Conservation (phyloP, 2,888 invertebrate genomes). For the Lydus trimaculatus region DNA sequence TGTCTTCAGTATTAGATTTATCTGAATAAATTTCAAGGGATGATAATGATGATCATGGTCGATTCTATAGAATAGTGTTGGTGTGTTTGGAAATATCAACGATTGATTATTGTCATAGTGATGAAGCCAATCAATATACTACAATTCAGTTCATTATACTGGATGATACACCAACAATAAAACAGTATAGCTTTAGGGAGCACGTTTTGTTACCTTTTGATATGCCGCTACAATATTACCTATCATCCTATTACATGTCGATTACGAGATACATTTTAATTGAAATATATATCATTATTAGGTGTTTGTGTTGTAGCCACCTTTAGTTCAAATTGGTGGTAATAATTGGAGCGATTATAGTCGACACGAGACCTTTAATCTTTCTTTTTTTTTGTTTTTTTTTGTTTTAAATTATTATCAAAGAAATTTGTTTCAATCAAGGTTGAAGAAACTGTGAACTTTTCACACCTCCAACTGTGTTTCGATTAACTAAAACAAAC, state of each 20-base stretch:
- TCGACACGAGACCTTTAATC: conserved; percentile 1
- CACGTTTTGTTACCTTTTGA: conserved; percentile 23
- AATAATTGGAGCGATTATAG: conserved; percentile 11
- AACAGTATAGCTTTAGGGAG: conserved; percentile 19
- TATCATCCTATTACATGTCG: conserved; percentile 33
- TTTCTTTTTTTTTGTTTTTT: background rate
- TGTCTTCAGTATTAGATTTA: conserved; percentile 1
- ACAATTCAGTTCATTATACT: conserved; percentile 30
- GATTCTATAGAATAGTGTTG: background rate
- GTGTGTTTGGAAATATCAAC: background rate
- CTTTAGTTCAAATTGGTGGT: background rate
- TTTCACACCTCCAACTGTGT: conserved; percentile 8
- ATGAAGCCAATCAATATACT: conserved; percentile 1
- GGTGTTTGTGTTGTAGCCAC: conserved; percentile 23
- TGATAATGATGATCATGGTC: background rate
- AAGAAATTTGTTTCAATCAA: background rate
- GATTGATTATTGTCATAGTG: conserved; percentile 11
- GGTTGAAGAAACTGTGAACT: background rate
- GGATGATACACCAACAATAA: conserved; percentile 34
- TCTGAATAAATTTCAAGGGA: background rate
- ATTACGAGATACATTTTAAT: conserved; percentile 33
- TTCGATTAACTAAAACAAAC: conserved; percentile 7
- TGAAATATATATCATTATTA: conserved; percentile 37
- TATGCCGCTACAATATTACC: conserved; percentile 32
- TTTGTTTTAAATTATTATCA: background rate